Conservation (phyloP, 2,113 vertebrate species). For the Eudorcas thomsonii region DNA sequence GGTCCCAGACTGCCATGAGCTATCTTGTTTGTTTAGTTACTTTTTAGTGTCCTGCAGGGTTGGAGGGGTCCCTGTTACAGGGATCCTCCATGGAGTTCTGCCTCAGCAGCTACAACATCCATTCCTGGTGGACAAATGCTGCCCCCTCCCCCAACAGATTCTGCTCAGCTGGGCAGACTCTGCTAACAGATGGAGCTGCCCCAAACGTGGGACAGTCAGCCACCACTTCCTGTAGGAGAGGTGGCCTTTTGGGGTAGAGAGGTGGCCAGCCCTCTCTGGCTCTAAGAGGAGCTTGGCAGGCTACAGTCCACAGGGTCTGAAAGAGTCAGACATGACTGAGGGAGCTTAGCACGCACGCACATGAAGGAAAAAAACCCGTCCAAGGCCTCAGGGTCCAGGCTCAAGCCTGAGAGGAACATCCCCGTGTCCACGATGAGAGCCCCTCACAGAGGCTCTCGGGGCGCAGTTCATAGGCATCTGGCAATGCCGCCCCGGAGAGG, state of each 20-base stretch:
- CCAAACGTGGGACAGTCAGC: neutral
- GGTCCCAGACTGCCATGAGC: fast-evolving
- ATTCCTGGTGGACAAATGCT: fast-evolving
- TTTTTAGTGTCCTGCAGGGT: fast-evolving
- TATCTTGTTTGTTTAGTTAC: fast-evolving
- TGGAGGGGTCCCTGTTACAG: neutral
- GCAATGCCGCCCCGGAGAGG: fast-evolving
- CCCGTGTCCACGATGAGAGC: neutral
- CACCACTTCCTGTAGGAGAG: neutral
- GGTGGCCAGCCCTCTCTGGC: neutral
- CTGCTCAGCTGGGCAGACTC: neutral
- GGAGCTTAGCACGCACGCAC: neutral
- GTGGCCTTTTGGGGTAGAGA: neutral
- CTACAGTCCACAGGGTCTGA: neutral
- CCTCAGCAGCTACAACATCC: neutral
- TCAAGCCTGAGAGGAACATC: neutral
- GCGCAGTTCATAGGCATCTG: neutral
- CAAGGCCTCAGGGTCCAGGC: neutral
- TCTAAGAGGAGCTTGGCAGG: neutral
- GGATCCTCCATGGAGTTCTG: neutral
- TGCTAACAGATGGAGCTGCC: neutral
- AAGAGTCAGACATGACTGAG: neutral
- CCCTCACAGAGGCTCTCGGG: neutral
- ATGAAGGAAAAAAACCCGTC: neutral
- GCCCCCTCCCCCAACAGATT: neutral